Conservation (phyloP, 2,888 invertebrate genomes). For the Ormyrus thymus region DNA sequence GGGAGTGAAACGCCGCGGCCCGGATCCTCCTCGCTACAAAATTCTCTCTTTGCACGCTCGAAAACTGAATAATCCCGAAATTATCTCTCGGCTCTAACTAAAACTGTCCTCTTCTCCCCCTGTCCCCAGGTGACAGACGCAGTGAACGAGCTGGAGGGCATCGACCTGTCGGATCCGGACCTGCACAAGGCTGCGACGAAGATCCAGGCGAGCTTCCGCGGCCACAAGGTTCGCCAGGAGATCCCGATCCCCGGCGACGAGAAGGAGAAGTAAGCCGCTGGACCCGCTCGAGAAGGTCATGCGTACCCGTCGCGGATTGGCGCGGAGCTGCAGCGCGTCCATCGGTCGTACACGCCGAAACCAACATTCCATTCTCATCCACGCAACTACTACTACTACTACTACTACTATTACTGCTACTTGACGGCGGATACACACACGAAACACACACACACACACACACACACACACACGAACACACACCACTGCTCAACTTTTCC, state of each 20-base stretch:
- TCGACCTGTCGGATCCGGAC: constrained; percentile 90
- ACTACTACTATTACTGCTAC: too few relatives aligned
- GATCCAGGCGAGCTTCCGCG: constrained; percentile 94
- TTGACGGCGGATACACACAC: constrained; percentile 3
- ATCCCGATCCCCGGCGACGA: constrained; percentile 61
- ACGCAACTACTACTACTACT: not conserved
- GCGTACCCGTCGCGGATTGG: not conserved
- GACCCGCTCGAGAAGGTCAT: not conserved
- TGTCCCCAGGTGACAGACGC: constrained; percentile 70
- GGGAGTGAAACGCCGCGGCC: too few relatives aligned
- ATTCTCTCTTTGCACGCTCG: too few relatives aligned
- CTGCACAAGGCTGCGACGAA: constrained; percentile 93
- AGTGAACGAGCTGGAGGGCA: constrained; percentile 85
- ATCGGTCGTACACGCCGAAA: constrained; percentile 7
- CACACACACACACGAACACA: constrained; percentile 7
- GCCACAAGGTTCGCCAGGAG: constrained; percentile 91
- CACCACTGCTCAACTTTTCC: constrained; percentile 11
- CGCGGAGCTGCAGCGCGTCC: constrained; percentile 30
- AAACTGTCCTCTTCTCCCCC: constrained; percentile 7
- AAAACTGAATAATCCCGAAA: too few relatives aligned
- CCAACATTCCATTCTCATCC: constrained; percentile 36
- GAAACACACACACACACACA: constrained; percentile 4
- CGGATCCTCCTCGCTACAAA: too few relatives aligned
- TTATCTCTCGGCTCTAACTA: too few relatives aligned
- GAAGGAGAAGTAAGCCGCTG: constrained; percentile 62